Conservation (phyloP, 2,113 vertebrate genomes). For the Hemicordylus capensis region DNA sequence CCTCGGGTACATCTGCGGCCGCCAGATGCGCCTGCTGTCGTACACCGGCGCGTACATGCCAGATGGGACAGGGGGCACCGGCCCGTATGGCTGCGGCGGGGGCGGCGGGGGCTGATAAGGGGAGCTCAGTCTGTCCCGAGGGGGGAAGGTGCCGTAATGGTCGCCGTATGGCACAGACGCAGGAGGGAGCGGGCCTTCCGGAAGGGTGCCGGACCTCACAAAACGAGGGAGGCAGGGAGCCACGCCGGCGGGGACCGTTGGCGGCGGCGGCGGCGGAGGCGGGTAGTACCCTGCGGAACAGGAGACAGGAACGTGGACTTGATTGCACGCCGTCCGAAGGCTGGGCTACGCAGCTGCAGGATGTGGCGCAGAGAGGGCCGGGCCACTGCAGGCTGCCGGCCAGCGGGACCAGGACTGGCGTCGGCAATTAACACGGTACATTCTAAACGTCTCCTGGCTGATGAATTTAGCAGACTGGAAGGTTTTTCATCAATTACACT, state of each 20-base stretch:
- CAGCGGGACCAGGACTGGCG: no score
- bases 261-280: slow-evolving; percentile 73
- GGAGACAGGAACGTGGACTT: slow-evolving; percentile 64
- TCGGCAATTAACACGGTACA: no score
- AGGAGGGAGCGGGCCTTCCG: slow-evolving; percentile 88
- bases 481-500: no score
- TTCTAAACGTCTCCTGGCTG: no score
- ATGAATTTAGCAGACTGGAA: no score
- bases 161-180: slow-evolving; percentile 85
- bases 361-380: neutral
- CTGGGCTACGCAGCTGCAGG: neutral
- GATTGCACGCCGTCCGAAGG: slow-evolving; percentile 38
- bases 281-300: slow-evolving; percentile 87
- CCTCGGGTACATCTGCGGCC: slow-evolving; percentile 93
- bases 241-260: slow-evolving; percentile 84
- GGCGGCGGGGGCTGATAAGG: slow-evolving; percentile 84
- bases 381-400: neutral
- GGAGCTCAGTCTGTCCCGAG: slow-evolving; percentile 86
- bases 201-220: slow-evolving; percentile 87
- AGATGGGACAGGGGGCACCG: slow-evolving; percentile 84
- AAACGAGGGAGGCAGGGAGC: slow-evolving; percentile 89
- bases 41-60: slow-evolving; percentile 93
- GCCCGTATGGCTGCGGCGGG: slow-evolving; percentile 85
- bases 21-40: slow-evolving; percentile 94
- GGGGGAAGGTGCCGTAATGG: slow-evolving; percentile 81